Conservation (phyloP, 2,797 vertebrate genomes). For the Scomberomorus guttatus region DNA sequence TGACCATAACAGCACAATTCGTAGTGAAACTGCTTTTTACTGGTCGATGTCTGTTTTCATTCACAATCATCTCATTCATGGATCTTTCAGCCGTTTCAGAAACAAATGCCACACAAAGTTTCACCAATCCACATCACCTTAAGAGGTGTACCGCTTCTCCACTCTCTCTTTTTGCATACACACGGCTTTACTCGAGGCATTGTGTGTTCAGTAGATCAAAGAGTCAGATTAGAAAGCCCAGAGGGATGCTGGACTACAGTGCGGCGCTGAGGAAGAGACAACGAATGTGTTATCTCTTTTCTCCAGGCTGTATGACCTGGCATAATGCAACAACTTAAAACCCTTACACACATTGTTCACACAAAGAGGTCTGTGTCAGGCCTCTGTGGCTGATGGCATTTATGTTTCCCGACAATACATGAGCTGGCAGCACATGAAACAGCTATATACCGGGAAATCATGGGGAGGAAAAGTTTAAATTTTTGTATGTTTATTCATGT, state of each 20-base stretch:
- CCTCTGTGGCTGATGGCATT: slow-evolving; percentile 10
- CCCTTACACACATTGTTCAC: slow-evolving; percentile 26
- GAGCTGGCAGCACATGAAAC: not conserved
- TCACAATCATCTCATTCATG: not conserved
- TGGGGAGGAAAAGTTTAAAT: slow-evolving; percentile 1
- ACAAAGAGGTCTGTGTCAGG: slow-evolving; percentile 36
- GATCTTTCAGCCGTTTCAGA: not conserved
- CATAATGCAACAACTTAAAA: slow-evolving; percentile 32
- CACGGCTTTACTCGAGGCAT: not conserved
- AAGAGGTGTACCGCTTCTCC: not conserved
- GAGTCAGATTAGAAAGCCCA: slow-evolving; percentile 37
- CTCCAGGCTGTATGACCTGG: slow-evolving; percentile 38
- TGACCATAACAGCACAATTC: not conserved
- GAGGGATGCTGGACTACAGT: slow-evolving; percentile 23
- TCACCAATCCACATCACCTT: not conserved
- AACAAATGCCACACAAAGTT: not conserved
- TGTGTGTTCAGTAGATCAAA: slow-evolving; percentile 22
- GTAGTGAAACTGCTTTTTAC: not conserved
- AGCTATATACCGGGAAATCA: not conserved
- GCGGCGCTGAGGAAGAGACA: slow-evolving; percentile 12
- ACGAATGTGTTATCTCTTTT: slow-evolving; percentile 50
- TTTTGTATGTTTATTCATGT: not conserved
- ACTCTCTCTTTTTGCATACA: not conserved
- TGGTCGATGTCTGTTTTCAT: not conserved
- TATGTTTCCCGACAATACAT: slow-evolving; percentile 7